Evolutionary conservation across 35 echinoderm and acorn worm species (phyloP), one percentile per base, ranked within the genome.

Genomic region (Apostichopus parvimensis): DNA sequence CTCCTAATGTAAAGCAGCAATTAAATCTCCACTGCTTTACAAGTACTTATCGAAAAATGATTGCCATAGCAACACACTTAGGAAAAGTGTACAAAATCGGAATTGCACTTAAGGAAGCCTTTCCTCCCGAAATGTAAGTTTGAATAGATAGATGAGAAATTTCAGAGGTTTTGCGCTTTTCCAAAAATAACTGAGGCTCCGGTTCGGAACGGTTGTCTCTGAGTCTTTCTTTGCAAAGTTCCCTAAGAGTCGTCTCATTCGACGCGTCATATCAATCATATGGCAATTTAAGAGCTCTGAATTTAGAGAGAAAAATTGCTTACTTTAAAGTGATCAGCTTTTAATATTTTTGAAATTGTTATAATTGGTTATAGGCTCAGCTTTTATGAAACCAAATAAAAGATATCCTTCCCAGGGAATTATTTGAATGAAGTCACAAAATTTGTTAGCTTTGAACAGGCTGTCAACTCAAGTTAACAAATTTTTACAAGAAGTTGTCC

Each of bases 171-270:
- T 21, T 21, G 56, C 20, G 54, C 17, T 58, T 23, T 84, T 84
- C 81, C 55, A 58, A 84, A 84, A 84, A 84, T 84, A 84, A 84
- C 81, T 84, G 20, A 75, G 71, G 71, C 71, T 75, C 71, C 71
- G 20, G 71, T 18, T 75, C 0, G 71, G 71, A 75, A 75, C 17
- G n/a, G 71, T 75, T 6, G 71, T 75, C 71, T 13, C 71, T 75
- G 71, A 75, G 17, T 75, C 21, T 13, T 22, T 20, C 14, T 75
- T 75, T 75, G 71, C 14, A 75, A 18, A 75, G 71, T 75, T 75
- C 17, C 21, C 71, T 61, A 12, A 61, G 58, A 61, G 12, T 9
- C 12, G 58, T 61, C 58, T 61, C 12, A 12, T 12, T 61, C 12
- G 58, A 5, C 7, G 12, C 12, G 58, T 61, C 58, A 61, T 8